Evolutionary conservation across 2,888 invertebrate genomes (phyloP), one percentile per base, ranked within the genome.

Genomic region (Drosophila colorata): DNA sequence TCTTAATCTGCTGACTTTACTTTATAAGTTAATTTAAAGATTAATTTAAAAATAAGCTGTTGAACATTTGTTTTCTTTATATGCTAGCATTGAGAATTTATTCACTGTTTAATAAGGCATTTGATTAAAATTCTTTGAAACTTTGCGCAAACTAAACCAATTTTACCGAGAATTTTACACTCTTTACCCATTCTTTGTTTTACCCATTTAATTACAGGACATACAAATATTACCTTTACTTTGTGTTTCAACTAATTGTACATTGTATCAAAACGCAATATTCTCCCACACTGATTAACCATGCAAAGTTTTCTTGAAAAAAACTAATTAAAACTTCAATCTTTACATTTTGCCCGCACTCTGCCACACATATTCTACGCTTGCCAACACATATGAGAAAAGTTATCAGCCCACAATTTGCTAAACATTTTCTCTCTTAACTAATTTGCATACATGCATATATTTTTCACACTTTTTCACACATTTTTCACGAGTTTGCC

Each of bases 391-490:
- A 69, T 43, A 58, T 74, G 73, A 31, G 63, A 33, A 72, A 77
- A 74, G 68, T 74, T 71, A 59, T 49, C 53, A 52, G 56, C 52
- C 73, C 67, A 40, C 67, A 77, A 72, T 61, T 70, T 61, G 28
- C 35, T 51, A 53, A 48, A 66, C 28, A 55, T 55, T 60, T 73
- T 46, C 71, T 37, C 40, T 6, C 41, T 52, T 51, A 49, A 67
- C 44, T 66, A 46, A 77, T 74, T 77, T 77, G 40, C 67, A 76
- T 66, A 31, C 33, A 14, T 35, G 5, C 25, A 16, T 11, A 8
- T 48, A 20, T 35, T 31, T 18, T 35, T 38, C 11, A 28, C 13
- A 47, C 13, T 20, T 61, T 47, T 40, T 13, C 13, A 23, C 14
- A 38, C 9, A 38, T 40, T 56, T 48, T 28, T 25, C 52, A 20